A percentile compares a stretch with the other conserved stretches of the same genome.
Conservation (phyloP, 2,113 vertebrate species). For the Strigops habroptila region DNA sequence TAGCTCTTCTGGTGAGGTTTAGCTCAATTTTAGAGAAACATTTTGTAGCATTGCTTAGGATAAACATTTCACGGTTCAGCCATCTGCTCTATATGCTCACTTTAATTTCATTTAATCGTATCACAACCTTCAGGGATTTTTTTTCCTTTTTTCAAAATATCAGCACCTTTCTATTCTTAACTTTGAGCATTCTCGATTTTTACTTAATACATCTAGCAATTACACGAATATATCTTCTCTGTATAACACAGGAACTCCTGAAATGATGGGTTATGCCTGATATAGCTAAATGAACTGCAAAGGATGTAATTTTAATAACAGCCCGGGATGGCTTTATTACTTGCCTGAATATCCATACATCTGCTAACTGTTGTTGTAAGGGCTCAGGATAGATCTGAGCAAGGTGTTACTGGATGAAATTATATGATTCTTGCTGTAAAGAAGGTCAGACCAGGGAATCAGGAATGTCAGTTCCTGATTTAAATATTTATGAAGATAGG, state of each 20-base stretch:
- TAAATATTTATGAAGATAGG: background rate
- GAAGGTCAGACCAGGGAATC: background rate
- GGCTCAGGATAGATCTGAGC: background rate
- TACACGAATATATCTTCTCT: background rate
- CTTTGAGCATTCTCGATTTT: background rate
- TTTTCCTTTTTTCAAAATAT: background rate
- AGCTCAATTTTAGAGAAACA: background rate
- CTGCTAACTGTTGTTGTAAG: background rate
- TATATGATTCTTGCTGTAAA: background rate
- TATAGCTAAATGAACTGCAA: background rate
- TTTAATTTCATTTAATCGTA: background rate
- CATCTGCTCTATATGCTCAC: background rate
- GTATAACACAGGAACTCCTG: background rate
- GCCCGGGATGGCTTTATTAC: background rate
- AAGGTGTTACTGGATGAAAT: background rate
- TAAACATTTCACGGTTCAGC: background rate
- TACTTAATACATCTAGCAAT: background rate
- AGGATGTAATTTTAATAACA: background rate
- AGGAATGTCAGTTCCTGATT: background rate
- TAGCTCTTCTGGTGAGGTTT: background rate
- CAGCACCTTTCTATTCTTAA: background rate
- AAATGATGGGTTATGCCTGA: background rate
- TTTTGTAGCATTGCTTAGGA: background rate
- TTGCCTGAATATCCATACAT: background rate
- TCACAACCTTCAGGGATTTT: background rate